Evolutionary conservation across 2,797 vertebrate species (phyloP).

Genomic region (Brachymystax lenok): DNA sequence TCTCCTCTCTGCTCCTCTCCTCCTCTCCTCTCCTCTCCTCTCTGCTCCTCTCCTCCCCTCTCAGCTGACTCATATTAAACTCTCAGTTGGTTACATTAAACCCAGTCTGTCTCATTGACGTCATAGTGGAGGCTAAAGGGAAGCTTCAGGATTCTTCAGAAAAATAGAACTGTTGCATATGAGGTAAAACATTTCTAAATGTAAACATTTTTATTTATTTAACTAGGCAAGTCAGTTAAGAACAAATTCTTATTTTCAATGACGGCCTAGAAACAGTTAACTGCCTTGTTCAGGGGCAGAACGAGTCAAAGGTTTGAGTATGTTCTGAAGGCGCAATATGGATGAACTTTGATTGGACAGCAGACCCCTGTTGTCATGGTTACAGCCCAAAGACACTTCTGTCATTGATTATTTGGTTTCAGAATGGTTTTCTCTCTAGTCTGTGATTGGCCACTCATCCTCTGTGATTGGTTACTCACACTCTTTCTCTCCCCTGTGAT

Average conservation of each 20-base stretch:
- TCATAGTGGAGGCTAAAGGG: background rate
- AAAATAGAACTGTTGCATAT: background rate
- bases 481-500: slow-evolving; percentile 24
- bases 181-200: too few species aligned
- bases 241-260: too few species aligned
- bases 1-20: too few species aligned
- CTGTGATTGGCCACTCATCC: slow-evolving; percentile 12
- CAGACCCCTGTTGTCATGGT: background rate
- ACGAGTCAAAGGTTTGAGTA: too few species aligned
- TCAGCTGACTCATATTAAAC: background rate
- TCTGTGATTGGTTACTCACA: slow-evolving; percentile 14
- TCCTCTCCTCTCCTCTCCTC: too few species aligned
- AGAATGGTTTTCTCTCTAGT: background rate
- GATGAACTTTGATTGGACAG: too few species aligned
- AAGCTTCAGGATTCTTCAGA: too few species aligned
- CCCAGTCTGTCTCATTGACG: background rate
- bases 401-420: background rate
- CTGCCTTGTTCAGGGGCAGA: too few species aligned
- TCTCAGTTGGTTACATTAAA: background rate
- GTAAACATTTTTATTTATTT: too few species aligned
- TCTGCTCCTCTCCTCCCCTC: background rate
- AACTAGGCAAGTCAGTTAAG: too few species aligned
- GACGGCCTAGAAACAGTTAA: too few species aligned
- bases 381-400: background rate
- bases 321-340: too few species aligned